Conservation (phyloP, 2,888 invertebrate species). For the Cataglyphis altisquamis region DNA sequence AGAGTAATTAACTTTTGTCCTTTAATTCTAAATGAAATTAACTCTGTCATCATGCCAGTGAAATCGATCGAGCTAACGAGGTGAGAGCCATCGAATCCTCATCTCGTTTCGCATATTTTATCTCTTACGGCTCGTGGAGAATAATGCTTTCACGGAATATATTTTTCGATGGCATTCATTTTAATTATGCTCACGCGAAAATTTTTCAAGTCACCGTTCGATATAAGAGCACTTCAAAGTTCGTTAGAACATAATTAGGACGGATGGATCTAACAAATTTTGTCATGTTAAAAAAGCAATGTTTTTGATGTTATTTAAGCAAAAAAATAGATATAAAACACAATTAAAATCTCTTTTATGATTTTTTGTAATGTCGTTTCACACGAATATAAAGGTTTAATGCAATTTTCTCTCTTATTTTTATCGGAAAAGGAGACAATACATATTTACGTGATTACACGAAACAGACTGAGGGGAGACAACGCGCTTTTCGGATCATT, state of each 20-base stretch:
- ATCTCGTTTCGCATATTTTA: constrained; percentile 19
- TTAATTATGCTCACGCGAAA: background rate
- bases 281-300: background rate
- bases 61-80: constrained; percentile 17
- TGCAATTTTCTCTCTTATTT: background rate
- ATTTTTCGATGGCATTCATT: background rate
- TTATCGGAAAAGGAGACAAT: background rate
- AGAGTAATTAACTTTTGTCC: constrained; percentile 37
- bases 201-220: background rate
- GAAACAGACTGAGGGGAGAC: background rate
- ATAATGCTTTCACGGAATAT: background rate
- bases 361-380: background rate
- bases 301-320: background rate
- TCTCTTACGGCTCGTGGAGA: background rate
- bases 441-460: constrained; percentile 18
- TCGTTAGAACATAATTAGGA: background rate
- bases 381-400: background rate
- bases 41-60: background rate
- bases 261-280: constrained; percentile 4
- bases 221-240: background rate
- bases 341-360: background rate
- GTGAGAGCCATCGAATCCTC: constrained; percentile 1
- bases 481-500: constrained; percentile 41
- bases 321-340: background rate
- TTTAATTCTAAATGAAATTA: constrained; percentile 31